Evolutionary conservation across 2,113 vertebrate genomes (phyloP).

Genomic region (Malaclemys terrapin): DNA sequence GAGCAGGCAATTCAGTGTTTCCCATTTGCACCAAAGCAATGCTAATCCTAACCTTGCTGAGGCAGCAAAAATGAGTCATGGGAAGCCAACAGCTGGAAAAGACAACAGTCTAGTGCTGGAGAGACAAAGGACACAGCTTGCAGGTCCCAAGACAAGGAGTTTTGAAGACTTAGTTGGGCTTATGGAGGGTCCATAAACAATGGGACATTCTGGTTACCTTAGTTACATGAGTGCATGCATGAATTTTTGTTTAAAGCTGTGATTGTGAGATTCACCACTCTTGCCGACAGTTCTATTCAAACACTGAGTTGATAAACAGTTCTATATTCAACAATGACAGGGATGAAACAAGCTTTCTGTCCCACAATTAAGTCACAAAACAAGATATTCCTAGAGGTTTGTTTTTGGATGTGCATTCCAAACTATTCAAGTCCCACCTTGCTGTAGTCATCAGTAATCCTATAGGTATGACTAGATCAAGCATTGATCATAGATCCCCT

Average conservation of each 20-base stretch:
- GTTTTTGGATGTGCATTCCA: slow-evolving; percentile 60
- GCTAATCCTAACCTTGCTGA: neutral
- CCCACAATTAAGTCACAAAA: slow-evolving; percentile 70
- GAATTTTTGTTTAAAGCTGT: slow-evolving; percentile 64
- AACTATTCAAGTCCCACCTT: slow-evolving; percentile 61
- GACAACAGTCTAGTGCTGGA: neutral
- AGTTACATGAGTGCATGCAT: slow-evolving; percentile 75
- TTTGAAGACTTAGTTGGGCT: neutral
- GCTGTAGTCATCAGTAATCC: slow-evolving; percentile 43
- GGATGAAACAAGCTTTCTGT: slow-evolving; percentile 60
- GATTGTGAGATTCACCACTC: slow-evolving; percentile 72
- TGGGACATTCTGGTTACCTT: slow-evolving; percentile 64
- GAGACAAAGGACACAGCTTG: slow-evolving; percentile 34
- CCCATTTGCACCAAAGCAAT: slow-evolving; percentile 13
- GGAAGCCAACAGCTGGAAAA: slow-evolving; percentile 13
- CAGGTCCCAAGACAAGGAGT: slow-evolving; percentile 45
- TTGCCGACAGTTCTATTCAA: slow-evolving; percentile 74
- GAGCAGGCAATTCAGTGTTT: neutral
- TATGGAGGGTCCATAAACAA: slow-evolving; percentile 10
- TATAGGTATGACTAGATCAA: slow-evolving; percentile 56
- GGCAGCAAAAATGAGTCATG: neutral
- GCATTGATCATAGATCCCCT: slow-evolving; percentile 52
- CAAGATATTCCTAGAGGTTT: slow-evolving; percentile 59
- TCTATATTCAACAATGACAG: slow-evolving; percentile 62
- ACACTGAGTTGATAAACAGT: slow-evolving; percentile 74